Evolutionary conservation across 2,888 invertebrate species (phyloP).

Genomic region (Microdon myrmicae): DNA sequence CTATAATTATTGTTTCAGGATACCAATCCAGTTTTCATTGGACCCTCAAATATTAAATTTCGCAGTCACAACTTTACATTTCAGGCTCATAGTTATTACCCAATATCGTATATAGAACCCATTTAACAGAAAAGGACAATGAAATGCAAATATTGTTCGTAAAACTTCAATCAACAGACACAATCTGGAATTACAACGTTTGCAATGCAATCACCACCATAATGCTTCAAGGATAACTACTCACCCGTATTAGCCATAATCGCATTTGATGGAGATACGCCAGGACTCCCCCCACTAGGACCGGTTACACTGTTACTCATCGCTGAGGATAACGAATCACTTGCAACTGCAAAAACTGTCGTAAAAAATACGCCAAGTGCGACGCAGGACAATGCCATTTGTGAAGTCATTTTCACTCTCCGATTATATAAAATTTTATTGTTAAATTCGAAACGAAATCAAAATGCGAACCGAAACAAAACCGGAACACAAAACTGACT

Average conservation of each 20-base stretch:
- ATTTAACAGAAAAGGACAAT: not conserved
- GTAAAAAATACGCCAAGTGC: constrained; percentile 31
- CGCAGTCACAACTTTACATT: too few species aligned
- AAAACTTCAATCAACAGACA: too few species aligned
- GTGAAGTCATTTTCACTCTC: constrained; percentile 10
- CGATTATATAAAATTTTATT: constrained; percentile 7
- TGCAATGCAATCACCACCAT: not conserved
- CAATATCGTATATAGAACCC: too few species aligned
- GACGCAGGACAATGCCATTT: constrained; percentile 35
- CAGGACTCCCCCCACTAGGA: constrained; percentile 25
- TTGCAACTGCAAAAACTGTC: constrained; percentile 37
- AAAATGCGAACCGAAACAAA: constrained; percentile 1
- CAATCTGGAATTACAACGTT: not conserved
- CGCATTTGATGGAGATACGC: constrained; percentile 38
- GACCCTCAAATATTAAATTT: too few species aligned
- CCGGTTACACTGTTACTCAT: constrained; percentile 48
- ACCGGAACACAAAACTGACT: too few species aligned
- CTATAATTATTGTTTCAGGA: too few species aligned
- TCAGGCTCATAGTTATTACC: too few species aligned
- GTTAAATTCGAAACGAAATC: constrained; percentile 6
- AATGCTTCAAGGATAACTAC: constrained; percentile 39
- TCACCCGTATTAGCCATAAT: constrained; percentile 60
- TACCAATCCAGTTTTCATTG: too few species aligned
- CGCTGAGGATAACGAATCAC: constrained; percentile 40
- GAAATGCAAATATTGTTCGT: constrained; percentile 1